phyloP scores from a whole-genome alignment of 2,113 vertebrate species.

The Acrocephalus arundinaceus region DNA sequence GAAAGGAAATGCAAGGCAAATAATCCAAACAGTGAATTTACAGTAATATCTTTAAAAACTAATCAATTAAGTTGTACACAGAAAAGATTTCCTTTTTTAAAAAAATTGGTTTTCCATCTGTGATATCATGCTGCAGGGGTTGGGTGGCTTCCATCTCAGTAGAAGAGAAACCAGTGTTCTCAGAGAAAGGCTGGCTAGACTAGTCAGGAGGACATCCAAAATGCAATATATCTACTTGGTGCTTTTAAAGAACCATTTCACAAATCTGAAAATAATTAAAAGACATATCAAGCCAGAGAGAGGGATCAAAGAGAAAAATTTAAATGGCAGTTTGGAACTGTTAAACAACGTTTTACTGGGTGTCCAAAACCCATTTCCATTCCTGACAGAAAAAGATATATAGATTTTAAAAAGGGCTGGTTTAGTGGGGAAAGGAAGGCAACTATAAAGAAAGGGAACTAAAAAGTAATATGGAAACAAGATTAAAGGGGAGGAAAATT shows the following conservation, averaged over 20 bases:
- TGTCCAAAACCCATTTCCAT: not conserved
- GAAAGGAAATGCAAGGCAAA: not conserved
- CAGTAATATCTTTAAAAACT: not conserved
- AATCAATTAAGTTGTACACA: not conserved
- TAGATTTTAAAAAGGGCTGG: not conserved
- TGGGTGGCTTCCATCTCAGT: constrained; percentile 6
- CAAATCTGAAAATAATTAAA: constrained; percentile 12
- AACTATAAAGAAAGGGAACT: not conserved
- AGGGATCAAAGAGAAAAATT: not conserved
- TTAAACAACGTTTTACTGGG: not conserved
- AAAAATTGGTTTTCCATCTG: not conserved
- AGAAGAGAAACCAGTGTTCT: not conserved
- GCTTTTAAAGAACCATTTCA: not conserved
- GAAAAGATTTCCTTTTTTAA: not conserved
- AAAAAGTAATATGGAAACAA: not conserved
- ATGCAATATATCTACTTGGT: not conserved
- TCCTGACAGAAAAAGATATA: not conserved
- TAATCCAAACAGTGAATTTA: not conserved
- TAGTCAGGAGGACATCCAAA: not conserved
- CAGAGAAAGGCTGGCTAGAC: not conserved
- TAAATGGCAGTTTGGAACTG: not conserved
- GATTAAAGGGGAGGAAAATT: not conserved
- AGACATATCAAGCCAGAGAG: not conserved
- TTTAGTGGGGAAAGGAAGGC: not conserved
- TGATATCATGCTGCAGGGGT: not conserved